Evolutionary conservation across 2,113 vertebrate species (phyloP), one percentile per base, ranked within the genome.

Genomic region (Sterrhoptilus dennistouni): DNA sequence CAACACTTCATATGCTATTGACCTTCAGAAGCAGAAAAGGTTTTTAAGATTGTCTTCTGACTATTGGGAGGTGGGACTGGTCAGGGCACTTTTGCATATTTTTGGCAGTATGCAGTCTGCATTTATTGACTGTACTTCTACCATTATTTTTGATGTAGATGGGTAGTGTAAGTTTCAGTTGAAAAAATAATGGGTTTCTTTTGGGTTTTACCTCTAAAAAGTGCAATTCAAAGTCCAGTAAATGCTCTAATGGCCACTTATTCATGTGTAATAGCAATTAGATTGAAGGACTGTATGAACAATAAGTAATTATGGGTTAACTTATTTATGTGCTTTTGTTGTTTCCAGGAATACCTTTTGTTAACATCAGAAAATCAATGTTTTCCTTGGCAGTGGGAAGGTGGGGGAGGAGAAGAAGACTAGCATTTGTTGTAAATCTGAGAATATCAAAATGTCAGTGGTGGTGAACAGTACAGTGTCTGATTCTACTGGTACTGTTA

Each of bases 261-360:
- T 63, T 97, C 90, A 91, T 56, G 52, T 90, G 74, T 75, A 91
- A 94, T 75, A 86, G 70, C 59, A 93, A 90, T 79, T 85, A 94
- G 22, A 7, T 60, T 87, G 83, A 57, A 92, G 65, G 31, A n/a
- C 65, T 76, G 15, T 44, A 70, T 74, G 49, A 79, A 91, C 56
- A 89, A 23, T 71, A 77, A 92, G 76, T 77, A 68, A 83, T 81
- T 93, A 86, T 22, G 50, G 22, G 4, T 92, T 71, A 76, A 83
- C 9, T 90, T 93, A 60, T 49, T 95, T 69, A 23, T 40, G 23
- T 77, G 64, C 29, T 92, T 52, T 14, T 90, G 25, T 52, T 92
- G 65, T 72, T 93, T 93, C 78, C 77, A 74, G 74, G 59, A 94
- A 91, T 95, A 57, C 12, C 36, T 87, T 65, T 79, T 70, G 28